phyloP scores from a whole-genome alignment of 1,140 invertebrate species.

The Cydia amplana region DNA sequence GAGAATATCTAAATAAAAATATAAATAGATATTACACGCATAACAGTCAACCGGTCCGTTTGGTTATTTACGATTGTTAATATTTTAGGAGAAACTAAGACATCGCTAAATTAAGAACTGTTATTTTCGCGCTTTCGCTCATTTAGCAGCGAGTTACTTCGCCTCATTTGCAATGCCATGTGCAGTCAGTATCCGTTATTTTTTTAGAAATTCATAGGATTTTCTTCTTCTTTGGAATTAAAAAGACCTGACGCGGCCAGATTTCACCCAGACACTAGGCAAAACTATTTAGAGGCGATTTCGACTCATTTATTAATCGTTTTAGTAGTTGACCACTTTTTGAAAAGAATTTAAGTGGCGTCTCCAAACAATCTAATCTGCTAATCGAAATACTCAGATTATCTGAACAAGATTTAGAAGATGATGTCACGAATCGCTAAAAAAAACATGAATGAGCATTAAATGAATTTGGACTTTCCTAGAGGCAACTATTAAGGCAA shows the following conservation, averaged over 20 bases:
- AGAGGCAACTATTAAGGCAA: slow-evolving; percentile 44
- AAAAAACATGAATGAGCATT: not conserved
- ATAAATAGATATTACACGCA: slow-evolving; percentile 12
- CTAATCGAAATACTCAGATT: no score
- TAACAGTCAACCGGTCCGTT: not conserved
- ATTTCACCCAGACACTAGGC: not conserved
- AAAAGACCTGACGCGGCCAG: not conserved
- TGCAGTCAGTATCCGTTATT: not conserved
- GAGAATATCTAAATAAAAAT: not conserved
- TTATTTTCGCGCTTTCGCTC: not conserved
- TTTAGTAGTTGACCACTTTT: no score
- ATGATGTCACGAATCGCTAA: no score
- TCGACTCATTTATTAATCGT: no score
- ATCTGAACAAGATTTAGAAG: no score
- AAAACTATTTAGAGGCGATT: no score
- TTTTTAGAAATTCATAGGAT: not conserved
- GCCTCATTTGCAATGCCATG: not conserved
- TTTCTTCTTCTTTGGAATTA: not conserved
- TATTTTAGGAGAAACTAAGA: not conserved
- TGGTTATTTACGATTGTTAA: not conserved
- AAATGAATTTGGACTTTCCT: slow-evolving; percentile 5
- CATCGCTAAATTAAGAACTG: slow-evolving; percentile 7
- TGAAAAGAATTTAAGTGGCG: no score
- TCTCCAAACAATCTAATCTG: no score
- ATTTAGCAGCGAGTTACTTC: not conserved